Percentiles rank a stretch among this genome's conserved stretches.
Evolutionary conservation across 64 coral and sea anemone genomes (phyloP).

Genomic region (Montipora foliosa): DNA sequence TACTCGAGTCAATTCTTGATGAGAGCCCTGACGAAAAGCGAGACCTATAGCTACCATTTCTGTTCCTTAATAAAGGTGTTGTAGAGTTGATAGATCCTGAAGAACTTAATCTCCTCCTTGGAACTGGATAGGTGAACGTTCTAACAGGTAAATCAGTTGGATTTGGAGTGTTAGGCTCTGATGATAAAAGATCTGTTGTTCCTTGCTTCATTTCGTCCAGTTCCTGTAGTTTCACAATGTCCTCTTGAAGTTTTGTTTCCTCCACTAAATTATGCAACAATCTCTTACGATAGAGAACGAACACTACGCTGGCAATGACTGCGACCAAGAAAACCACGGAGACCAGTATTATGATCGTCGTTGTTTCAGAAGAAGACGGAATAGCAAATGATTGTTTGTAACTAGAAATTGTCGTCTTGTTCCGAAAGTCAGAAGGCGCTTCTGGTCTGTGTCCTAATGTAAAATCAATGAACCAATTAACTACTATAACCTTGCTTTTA

Average conservation of each 20-base stretch:
- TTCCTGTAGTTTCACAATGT: constrained; percentile 28
- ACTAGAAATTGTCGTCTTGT: neutral
- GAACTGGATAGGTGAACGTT: constrained; percentile 52
- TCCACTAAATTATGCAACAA: constrained; percentile 30
- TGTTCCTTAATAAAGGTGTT: constrained; percentile 84
- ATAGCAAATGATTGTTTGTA: neutral
- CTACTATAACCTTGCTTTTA: neutral
- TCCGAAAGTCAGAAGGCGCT: neutral
- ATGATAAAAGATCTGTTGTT: constrained; percentile 40
- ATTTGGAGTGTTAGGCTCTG: constrained; percentile 80
- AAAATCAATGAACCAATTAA: neutral
- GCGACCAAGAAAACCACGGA: constrained; percentile 24
- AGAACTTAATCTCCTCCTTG: constrained; percentile 81
- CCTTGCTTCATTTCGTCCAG: constrained; percentile 1
- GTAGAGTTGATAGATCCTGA: constrained; percentile 83
- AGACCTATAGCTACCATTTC: constrained; percentile 91
- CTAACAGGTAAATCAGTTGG: constrained; percentile 34
- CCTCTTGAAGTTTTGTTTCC: constrained; percentile 36
- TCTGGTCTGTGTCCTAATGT: neutral
- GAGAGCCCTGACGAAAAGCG: constrained; percentile 85
- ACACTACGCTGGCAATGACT: neutral
- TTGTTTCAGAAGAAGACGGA: no score
- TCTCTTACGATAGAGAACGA: constrained; percentile 64
- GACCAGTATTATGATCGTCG: constrained; percentile 33
- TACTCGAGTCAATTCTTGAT: constrained; percentile 90